Evolutionary conservation across 1,140 invertebrate species (phyloP).

Genomic region (Triops cancriformis): DNA sequence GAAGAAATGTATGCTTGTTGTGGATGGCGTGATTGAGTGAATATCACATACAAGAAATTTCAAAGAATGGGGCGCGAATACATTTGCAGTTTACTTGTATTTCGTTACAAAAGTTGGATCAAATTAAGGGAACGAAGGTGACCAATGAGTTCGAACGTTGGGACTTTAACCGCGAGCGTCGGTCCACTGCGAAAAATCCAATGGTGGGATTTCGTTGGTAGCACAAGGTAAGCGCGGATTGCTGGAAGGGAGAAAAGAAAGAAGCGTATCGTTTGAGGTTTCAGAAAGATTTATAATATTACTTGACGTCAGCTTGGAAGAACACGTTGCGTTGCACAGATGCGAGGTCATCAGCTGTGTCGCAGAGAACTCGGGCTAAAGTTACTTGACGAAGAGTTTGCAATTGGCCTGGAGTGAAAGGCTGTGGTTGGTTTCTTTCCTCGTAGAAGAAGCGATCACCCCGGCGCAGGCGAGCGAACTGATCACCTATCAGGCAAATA

Average conservation of each 20-base stretch:
- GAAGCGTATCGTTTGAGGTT: background rate
- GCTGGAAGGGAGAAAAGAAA: slow-evolving; percentile 31
- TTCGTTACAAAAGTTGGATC: background rate
- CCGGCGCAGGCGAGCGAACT: slow-evolving; percentile 46
- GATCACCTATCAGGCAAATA: slow-evolving; percentile 52
- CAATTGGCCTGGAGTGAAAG: slow-evolving; percentile 44
- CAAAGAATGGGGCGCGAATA: background rate
- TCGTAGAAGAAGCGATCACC: slow-evolving; percentile 51
- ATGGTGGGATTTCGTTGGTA: slow-evolving; percentile 38
- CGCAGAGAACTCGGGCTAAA: slow-evolving; percentile 48
- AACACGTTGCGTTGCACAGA: slow-evolving; percentile 48
- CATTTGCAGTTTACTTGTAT: slow-evolving; percentile 4
- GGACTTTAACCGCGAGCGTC: slow-evolving; percentile 28
- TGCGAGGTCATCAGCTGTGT: slow-evolving; percentile 47
- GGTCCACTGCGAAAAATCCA: slow-evolving; percentile 42
- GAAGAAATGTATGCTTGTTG: background rate
- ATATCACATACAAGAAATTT: background rate
- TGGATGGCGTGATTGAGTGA: background rate
- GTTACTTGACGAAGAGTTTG: slow-evolving; percentile 46
- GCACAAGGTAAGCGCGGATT: slow-evolving; percentile 42
- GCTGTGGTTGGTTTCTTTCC: slow-evolving; percentile 31
- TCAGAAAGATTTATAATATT: slow-evolving; percentile 31
- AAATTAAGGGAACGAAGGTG: background rate
- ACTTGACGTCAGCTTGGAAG: slow-evolving; percentile 41
- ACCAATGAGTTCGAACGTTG: background rate